A percentile compares a stretch with the other conserved stretches of the same genome.
These are phyloP conservation scores for Heliconius melpomene DNA, from an alignment of 1,140 invertebrate genomes.

Conservation along the genomic window DNA sequence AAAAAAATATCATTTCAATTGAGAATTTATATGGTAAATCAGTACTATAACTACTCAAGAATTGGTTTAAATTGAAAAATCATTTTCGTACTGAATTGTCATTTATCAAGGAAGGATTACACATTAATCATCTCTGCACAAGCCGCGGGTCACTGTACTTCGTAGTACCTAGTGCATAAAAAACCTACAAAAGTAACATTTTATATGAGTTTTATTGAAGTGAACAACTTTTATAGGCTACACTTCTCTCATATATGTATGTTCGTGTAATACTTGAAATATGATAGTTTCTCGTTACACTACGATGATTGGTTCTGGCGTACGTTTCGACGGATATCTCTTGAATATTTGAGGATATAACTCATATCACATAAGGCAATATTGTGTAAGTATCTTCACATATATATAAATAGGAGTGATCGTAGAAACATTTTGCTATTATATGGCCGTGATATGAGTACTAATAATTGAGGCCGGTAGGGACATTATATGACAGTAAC, in stretches of 20 bases:
- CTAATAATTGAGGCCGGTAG: no score
- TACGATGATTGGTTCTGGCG: constrained; percentile 23
- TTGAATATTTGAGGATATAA: background rate
- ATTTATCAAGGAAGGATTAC: no score
- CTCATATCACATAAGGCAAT: background rate
- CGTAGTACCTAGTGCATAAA: background rate
- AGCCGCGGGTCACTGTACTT: no score
- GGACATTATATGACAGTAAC: no score
- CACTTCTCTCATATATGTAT: background rate
- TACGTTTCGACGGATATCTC: background rate
- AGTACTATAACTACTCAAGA: no score
- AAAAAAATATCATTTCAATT: no score
- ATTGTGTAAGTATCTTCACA: background rate
- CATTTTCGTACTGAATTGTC: no score
- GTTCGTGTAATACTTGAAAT: constrained; percentile 21
- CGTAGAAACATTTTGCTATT: no score
- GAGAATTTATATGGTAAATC: no score
- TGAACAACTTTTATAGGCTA: background rate
- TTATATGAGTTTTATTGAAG: constrained; percentile 1
- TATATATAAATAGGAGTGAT: background rate
- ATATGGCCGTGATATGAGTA: no score
- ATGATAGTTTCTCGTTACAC: constrained; percentile 27
- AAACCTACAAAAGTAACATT: background rate
- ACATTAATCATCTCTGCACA: no score
- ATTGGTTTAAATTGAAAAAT: no score